Base-by-base conservation (phyloP, 2,797 vertebrate genomes). In the Neopelma chrysocephalum region DNA sequence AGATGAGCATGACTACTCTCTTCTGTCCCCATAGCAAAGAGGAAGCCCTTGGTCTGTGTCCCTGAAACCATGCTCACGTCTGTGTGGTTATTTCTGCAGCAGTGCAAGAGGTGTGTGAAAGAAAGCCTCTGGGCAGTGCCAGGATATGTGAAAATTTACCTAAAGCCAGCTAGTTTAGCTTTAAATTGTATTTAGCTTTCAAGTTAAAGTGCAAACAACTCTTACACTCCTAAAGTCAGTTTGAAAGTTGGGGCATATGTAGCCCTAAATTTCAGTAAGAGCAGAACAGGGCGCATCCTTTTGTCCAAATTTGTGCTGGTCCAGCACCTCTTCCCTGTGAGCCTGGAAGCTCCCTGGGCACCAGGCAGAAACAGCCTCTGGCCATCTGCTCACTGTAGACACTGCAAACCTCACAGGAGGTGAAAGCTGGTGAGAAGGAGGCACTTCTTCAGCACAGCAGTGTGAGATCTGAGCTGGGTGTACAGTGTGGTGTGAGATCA, bases 401-500 rank as follows among this genome's bases (percentile, higher is more conserved):
- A 5, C 36, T 2, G 31, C 71, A 27, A 9, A 9, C 38, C 42
- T n/a, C 4, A 0, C 20, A 32, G 76, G 19, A 38, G 61, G 36
- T 19, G 13, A 4, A 1, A 62, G n/a, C 61, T 43, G 51, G n/a
- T 54, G 4, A 16, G 1, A 2, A 26, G 48, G 47, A 70, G 56
- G 9, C 20, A 21, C 16, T 43, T 10, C 38, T 38, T 34, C 22
- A 66, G 68, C n/a, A 9, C 43, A 70, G 61, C 11, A 12, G 2
- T 3, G 6, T 2, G 27, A 38, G 48, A 60, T 16, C 60, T 72
- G 19, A 40, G 42, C 56, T 43, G 56, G 36, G 10, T 18, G 50
- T 43, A 1, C 54, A n/a, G 42, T 2, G 2, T 0, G 17, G 31
- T 43, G 26, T 83, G 64, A 32, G 23, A 16, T 23, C 26, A 1